These are phyloP conservation scores for Galleria mellonella DNA, from an alignment of 1,140 invertebrate genomes.

Conservation along the genomic window DNA sequence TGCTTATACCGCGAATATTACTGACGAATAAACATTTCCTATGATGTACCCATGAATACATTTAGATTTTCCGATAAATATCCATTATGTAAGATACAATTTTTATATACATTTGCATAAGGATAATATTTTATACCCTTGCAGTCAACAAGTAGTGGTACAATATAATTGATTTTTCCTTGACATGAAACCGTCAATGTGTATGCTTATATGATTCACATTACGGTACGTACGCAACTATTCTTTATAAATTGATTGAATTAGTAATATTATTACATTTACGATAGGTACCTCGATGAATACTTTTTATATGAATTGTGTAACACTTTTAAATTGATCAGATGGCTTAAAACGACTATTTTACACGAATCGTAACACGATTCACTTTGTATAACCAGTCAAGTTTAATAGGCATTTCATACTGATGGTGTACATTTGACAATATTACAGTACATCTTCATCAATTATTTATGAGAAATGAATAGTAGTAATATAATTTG, in stretches of 20 bases:
- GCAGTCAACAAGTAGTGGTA: neutral
- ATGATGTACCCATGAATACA: neutral
- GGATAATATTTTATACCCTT: conserved; percentile 1
- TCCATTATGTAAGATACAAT: conserved; percentile 1
- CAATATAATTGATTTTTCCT: conserved; percentile 2
- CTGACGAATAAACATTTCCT: neutral
- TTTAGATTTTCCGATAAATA: conserved; percentile 1
- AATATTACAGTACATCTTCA: too few relatives aligned
- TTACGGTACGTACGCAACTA: neutral
- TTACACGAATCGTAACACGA: too few relatives aligned
- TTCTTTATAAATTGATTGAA: neutral
- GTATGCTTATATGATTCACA: conserved; percentile 2
- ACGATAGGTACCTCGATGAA: too few relatives aligned
- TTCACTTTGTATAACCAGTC: too few relatives aligned
- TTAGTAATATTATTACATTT: neutral
- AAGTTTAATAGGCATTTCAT: too few relatives aligned
- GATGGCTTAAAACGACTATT: too few relatives aligned
- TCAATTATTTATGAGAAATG: too few relatives aligned
- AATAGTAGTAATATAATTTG: too few relatives aligned
- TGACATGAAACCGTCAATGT: conserved; percentile 1
- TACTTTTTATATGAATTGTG: too few relatives aligned
- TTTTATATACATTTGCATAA: neutral
- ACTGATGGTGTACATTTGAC: too few relatives aligned
- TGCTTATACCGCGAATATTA: neutral
- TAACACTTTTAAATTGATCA: neutral